These are phyloP conservation scores for Bos javanicus DNA, from an alignment of 2,113 vertebrate genomes.

Conservation along the genomic window DNA sequence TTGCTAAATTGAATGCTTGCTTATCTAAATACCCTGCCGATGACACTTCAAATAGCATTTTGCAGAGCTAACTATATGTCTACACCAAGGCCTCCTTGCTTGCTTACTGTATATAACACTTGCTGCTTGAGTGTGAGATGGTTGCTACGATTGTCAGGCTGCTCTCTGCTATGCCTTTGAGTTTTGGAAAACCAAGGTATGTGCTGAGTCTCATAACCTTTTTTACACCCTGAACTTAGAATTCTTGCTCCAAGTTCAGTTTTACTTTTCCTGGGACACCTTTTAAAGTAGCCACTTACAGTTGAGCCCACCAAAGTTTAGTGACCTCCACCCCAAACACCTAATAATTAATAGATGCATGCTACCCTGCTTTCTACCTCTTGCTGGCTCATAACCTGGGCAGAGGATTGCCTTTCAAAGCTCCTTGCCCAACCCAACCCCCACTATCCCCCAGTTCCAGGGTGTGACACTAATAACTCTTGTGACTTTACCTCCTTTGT, in stretches of 20 bases:
- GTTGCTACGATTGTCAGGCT: background rate
- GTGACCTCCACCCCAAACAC: background rate
- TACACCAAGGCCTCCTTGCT: background rate
- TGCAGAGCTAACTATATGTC: background rate
- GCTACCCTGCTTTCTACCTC: background rate
- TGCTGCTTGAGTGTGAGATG: background rate
- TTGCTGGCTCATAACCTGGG: background rate
- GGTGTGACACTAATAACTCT: background rate
- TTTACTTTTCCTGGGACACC: background rate
- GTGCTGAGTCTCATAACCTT: background rate
- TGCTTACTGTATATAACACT: background rate
- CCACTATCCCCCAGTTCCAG: background rate
- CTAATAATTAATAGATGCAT: background rate
- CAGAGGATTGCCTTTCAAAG: background rate
- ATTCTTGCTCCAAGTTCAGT: background rate
- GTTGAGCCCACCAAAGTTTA: background rate
- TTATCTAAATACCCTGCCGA: background rate
- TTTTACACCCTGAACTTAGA: background rate
- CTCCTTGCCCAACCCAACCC: background rate
- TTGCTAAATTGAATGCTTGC: background rate
- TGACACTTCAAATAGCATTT: background rate
- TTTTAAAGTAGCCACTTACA: background rate
- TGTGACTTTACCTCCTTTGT: background rate
- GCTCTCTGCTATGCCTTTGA: background rate
- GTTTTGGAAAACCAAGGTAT: background rate